Evolutionary conservation across 2,113 vertebrate genomes (phyloP).

Genomic region (Myrmecophaga tridactyla): DNA sequence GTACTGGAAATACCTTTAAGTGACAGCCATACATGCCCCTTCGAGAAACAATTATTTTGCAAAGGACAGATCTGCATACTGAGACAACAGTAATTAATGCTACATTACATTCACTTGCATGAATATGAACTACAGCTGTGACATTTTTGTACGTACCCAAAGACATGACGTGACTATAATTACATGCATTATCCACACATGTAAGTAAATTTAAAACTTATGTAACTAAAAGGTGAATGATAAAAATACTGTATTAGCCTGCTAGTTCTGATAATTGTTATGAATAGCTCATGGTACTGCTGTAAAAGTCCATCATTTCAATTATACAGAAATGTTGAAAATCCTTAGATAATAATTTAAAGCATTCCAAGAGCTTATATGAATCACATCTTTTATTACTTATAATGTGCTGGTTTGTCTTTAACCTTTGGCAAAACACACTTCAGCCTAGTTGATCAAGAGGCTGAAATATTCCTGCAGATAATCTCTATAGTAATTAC

Average conservation of each 20-base stretch:
- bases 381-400: background rate
- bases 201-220: background rate
- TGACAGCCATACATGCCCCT: background rate
- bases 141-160: background rate
- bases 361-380: background rate
- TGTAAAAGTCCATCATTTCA: background rate
- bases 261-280: background rate
- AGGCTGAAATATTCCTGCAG: background rate
- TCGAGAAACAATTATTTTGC: conserved; percentile 19
- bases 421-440: conserved; percentile 6
- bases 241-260: background rate
- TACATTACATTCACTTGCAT: background rate
- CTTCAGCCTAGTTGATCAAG: background rate
- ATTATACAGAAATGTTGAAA: background rate
- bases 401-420: background rate
- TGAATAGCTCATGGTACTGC: background rate
- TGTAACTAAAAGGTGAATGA: background rate
- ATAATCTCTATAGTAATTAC: background rate
- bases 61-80: background rate
- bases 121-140: background rate
- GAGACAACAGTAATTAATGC: background rate
- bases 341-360: conserved; percentile 22
- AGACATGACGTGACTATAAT: background rate
- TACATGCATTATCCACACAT: background rate
- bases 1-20: background rate